These are phyloP conservation scores for Junonia oenone DNA, from an alignment of 2,888 invertebrate species.

Conservation along the genomic window DNA sequence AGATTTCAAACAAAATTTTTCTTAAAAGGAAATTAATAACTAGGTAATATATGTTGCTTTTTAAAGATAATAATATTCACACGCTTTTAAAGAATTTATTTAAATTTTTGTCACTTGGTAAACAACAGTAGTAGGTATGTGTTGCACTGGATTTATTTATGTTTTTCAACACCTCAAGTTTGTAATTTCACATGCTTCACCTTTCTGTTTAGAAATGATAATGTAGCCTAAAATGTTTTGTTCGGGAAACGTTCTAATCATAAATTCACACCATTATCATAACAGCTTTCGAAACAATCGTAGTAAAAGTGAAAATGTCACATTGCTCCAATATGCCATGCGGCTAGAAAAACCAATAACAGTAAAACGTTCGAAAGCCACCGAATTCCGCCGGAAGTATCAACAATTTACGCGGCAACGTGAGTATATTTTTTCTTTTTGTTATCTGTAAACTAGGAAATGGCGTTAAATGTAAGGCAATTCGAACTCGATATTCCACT, in stretches of 20 bases:
- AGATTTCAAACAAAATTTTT: no score
- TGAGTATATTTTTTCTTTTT: constrained; percentile 29
- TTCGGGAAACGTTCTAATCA: not conserved
- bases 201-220: not conserved
- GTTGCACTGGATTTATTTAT: no score
- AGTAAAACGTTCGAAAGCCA: constrained; percentile 32
- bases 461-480: constrained; percentile 33
- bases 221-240: not conserved
- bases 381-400: constrained; percentile 25
- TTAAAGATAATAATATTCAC: no score
- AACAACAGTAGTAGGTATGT: no score
- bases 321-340: constrained; percentile 12
- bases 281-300: constrained; percentile 1
- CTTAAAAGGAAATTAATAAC: no score
- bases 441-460: constrained; percentile 27
- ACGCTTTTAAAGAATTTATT: no score
- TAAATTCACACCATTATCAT: not conserved
- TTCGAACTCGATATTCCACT: constrained; percentile 39
- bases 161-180: no score
- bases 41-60: no score
- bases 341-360: constrained; percentile 24
- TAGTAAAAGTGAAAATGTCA: constrained; percentile 10
- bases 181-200: no score
- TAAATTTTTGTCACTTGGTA: no score
- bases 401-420: constrained; percentile 31